phyloP scores from a whole-genome alignment of 2,113 vertebrate genomes.

The Helogale parvula region DNA sequence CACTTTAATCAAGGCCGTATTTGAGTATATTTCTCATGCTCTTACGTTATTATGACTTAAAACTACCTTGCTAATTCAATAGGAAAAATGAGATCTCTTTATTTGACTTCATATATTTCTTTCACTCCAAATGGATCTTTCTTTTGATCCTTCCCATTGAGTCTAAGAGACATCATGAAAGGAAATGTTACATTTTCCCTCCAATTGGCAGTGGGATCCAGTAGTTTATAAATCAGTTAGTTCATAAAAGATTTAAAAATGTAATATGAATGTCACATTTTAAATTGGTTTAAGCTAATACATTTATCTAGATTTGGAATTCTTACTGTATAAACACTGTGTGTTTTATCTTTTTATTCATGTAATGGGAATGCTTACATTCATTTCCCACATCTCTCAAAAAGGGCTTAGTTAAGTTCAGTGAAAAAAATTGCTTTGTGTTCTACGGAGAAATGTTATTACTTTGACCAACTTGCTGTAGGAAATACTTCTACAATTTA shows the following conservation, averaged over 20 bases:
- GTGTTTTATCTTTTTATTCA: conserved; percentile 17
- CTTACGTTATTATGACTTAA: neutral
- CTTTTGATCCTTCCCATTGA: neutral
- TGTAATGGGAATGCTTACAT: neutral
- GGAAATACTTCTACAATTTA: neutral
- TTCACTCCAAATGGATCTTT: neutral
- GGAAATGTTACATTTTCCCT: neutral
- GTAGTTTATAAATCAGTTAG: neutral
- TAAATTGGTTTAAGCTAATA: neutral
- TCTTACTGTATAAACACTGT: neutral
- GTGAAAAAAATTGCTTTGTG: conserved; percentile 16
- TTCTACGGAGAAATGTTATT: conserved; percentile 40
- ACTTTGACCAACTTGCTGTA: neutral
- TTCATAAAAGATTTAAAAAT: conserved; percentile 27
- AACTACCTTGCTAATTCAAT: neutral
- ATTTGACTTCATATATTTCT: neutral
- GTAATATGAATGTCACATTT: neutral
- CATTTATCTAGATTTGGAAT: conserved; percentile 27
- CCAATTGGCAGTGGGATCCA: neutral
- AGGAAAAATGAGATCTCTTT: neutral
- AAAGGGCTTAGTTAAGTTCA: conserved; percentile 17
- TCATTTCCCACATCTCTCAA: neutral
- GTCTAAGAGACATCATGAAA: neutral
- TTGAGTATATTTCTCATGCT: neutral
- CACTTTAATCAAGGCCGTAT: neutral